A percentile compares a stretch with the other conserved stretches of the same genome.
Evolutionary conservation across 2,797 vertebrate species (phyloP).

Genomic region (Parauchenoglanis ngamensis): DNA sequence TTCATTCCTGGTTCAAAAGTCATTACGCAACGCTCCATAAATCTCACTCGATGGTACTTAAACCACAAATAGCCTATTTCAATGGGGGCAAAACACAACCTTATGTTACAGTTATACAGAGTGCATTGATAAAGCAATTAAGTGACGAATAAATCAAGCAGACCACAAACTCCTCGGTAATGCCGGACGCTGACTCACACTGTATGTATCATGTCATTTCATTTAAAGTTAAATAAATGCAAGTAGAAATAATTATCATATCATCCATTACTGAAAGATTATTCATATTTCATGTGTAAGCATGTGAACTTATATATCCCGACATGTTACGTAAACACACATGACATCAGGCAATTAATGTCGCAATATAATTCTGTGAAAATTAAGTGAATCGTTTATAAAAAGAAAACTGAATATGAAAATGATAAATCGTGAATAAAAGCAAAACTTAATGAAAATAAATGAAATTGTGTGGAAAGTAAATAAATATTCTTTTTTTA

Average conservation of each 20-base stretch:
- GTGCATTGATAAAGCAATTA: constrained; percentile 20
- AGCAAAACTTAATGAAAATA: background rate
- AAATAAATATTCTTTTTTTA: background rate
- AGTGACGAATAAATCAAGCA: constrained; percentile 6
- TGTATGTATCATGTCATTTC: background rate
- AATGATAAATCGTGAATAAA: background rate
- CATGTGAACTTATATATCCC: background rate
- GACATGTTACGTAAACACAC: background rate
- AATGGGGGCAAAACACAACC: constrained; percentile 18
- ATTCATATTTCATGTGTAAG: background rate
- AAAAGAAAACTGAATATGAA: background rate
- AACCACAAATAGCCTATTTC: constrained; percentile 34
- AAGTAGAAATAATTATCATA: background rate
- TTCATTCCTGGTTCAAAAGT: constrained; percentile 33
- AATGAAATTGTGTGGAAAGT: background rate
- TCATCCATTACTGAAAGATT: background rate
- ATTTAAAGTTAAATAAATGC: background rate
- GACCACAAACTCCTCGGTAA: background rate
- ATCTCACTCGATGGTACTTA: constrained; percentile 23
- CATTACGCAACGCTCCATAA: constrained; percentile 24
- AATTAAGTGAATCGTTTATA: background rate
- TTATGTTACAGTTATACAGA: constrained; percentile 21
- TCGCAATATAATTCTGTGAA: background rate
- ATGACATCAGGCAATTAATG: background rate
- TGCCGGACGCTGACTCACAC: background rate